Base-by-base conservation (phyloP, 2,113 vertebrate species). In the Phrynosoma platyrhinos region DNA sequence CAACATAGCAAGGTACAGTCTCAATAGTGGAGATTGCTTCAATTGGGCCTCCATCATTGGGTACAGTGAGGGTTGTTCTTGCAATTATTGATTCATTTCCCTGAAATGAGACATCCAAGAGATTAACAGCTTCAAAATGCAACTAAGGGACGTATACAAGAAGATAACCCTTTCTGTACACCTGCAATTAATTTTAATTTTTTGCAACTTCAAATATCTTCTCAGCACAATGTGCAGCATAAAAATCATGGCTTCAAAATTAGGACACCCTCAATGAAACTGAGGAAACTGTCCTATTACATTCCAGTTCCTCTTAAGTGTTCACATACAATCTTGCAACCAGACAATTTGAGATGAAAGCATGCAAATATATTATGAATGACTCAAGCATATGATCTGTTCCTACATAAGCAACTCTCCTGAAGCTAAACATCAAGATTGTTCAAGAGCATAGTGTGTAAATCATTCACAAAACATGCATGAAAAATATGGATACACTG, bases 11-110 rank as follows among this genome's bases (percentile, higher is more conserved):
- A 0, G 99, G 98, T 88, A 99, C 92, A 0, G 98, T 97, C 92
- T 99, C 98, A 88, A 99, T 98, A 77, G 98, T 99, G 3, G 99
- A 98, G 40, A 99, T 92, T 0, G 99, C 98, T 93, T 99, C 98
- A 42, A 99, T 98, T 5, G 98, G 97, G 23, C 99, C 98, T 6
- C 99, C 99, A 84, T 98, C 95, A 0, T 82, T 94, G 62, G 98
- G 98, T 53, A 99, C 98, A 14, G 96, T 99, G 86, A 99, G 93
- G 20, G 98, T 99, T 68, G 99, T 99, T 96, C 97, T 99, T 25
- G 99, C 98, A 82, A 99, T 97, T 55, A 99, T 97, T 79, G 98
- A 98, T 89, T 99, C 99, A 69, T 98, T 99, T 52, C 94, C 98
- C 99, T 99, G 90, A 4, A 91, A 90, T 0, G 10, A 87, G 30